These are phyloP conservation scores for Erythrocercus mccallii DNA, from an alignment of 2,113 vertebrate species.

Conservation along the genomic window DNA sequence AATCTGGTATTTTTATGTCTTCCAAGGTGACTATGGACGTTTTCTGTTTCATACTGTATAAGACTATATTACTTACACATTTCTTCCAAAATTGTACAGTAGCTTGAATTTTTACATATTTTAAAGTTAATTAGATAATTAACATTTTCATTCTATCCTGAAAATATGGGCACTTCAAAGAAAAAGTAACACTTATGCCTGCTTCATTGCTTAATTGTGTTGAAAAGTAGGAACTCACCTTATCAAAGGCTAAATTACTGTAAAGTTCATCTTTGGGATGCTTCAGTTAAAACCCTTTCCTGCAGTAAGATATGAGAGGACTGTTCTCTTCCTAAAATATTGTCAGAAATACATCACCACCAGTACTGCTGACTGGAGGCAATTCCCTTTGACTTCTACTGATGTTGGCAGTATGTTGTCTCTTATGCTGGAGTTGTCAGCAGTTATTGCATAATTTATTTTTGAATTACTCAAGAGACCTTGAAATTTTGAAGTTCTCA, in stretches of 20 bases:
- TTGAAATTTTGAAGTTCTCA: neutral
- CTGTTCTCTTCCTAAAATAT: neutral
- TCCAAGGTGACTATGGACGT: neutral
- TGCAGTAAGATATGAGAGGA: neutral
- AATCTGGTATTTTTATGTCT: neutral
- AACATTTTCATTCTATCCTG: neutral
- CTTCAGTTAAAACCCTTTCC: neutral
- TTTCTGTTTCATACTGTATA: neutral
- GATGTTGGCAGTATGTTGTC: neutral
- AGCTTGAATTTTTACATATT: neutral
- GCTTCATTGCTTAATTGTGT: neutral
- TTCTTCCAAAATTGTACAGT: neutral
- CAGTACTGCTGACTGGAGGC: neutral
- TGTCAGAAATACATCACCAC: neutral
- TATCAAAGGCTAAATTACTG: neutral
- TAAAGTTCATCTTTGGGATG: neutral
- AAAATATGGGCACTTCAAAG: neutral
- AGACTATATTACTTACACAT: neutral
- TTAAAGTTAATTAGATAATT: neutral
- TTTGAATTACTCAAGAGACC: neutral
- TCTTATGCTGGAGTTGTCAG: neutral
- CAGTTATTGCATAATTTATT: constrained; percentile 13
- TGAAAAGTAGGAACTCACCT: neutral
- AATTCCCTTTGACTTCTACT: neutral
- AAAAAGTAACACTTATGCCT: neutral